Conservation (phyloP, 2,888 invertebrate genomes). For the Argyresthia goedartella region DNA sequence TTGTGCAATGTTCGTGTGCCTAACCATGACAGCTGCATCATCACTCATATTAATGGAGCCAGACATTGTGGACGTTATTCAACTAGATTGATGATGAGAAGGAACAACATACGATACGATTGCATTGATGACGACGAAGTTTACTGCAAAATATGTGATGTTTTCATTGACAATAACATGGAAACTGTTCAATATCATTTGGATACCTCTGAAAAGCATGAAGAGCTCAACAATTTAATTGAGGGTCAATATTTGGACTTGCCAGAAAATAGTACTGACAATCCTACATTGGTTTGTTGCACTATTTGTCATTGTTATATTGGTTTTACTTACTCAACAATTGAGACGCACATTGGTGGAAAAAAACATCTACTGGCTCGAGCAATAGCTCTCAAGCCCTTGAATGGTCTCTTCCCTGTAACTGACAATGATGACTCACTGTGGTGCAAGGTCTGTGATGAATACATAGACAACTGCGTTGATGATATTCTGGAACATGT, state of each 20-base stretch:
- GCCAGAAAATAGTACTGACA: background rate
- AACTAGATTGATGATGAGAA: background rate
- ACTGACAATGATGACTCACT: background rate
- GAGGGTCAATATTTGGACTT: background rate
- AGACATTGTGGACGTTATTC: background rate
- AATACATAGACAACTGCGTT: background rate
- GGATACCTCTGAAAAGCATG: background rate
- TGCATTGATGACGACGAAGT: background rate
- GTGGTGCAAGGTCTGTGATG: conserved; percentile 1
- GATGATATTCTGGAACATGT: background rate
- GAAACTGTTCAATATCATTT: background rate
- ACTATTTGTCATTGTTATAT: background rate
- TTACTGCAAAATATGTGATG: background rate
- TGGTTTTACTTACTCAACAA: background rate
- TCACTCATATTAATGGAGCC: background rate
- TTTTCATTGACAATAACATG: background rate
- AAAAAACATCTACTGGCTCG: background rate
- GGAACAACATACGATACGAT: background rate
- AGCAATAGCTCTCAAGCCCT: background rate
- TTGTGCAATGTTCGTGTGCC: background rate
- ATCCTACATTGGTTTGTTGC: background rate
- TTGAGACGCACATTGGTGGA: background rate
- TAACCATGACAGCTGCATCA: background rate
- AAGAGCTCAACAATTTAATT: background rate
- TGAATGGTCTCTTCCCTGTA: background rate